Conservation (phyloP, 2,888 invertebrate species). For the Pyrrhia umbra region DNA sequence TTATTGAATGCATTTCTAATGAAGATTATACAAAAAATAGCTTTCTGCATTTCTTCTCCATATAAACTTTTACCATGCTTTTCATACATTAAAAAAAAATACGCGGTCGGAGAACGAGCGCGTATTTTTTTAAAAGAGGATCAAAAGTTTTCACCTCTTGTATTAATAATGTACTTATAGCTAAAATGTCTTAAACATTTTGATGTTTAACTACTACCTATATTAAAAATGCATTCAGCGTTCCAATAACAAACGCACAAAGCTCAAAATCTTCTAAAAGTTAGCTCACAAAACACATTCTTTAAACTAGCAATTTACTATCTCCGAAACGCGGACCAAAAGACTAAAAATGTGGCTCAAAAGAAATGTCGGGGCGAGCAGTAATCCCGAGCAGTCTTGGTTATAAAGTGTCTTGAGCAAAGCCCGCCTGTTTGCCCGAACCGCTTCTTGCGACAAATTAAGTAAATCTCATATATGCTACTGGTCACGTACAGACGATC, state of each 20-base stretch:
- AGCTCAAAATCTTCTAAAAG: neutral
- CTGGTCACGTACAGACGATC: conserved; percentile 78
- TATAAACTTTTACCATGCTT: too few species aligned
- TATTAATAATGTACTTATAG: too few species aligned
- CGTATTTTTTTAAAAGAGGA: too few species aligned
- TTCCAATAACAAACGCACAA: neutral
- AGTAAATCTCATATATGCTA: conserved; percentile 77
- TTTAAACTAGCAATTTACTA: conserved; percentile 33
- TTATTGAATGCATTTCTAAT: too few species aligned
- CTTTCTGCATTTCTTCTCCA: too few species aligned
- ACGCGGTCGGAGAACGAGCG: too few species aligned
- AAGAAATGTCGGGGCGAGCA: conserved; percentile 29
- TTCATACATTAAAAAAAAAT: too few species aligned
- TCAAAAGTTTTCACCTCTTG: too few species aligned
- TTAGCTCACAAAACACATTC: conserved; percentile 11
- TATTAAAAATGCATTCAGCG: neutral
- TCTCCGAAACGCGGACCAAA: conserved; percentile 10
- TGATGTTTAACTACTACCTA: too few species aligned
- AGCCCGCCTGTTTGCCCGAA: conserved; percentile 67
- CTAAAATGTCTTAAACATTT: too few species aligned
- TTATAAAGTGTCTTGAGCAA: conserved; percentile 68
- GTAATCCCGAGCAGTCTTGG: conserved; percentile 45
- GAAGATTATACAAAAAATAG: too few species aligned
- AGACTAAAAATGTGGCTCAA: conserved; percentile 36
- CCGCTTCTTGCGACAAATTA: conserved; percentile 74